Evolutionary conservation across 2,888 invertebrate genomes (phyloP).

Genomic region (Drosophila buzzatii): DNA sequence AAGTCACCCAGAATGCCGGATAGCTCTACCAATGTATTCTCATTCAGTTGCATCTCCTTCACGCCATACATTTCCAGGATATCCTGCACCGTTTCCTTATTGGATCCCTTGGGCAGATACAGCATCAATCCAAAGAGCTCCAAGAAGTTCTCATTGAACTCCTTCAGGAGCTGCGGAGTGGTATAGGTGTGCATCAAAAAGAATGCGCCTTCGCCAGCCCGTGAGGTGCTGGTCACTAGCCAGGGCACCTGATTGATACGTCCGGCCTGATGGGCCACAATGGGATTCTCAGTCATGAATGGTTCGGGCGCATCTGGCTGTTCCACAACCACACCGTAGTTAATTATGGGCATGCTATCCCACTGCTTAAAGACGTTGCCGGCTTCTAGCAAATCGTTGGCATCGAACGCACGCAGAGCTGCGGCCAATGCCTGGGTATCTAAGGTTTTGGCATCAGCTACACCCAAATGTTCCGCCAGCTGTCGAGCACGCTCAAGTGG

Average conservation of each 20-base stretch:
- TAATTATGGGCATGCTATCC: slow-evolving; percentile 84
- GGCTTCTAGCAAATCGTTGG: slow-evolving; percentile 78
- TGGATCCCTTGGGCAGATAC: slow-evolving; percentile 39
- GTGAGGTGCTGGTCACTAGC: slow-evolving; percentile 84
- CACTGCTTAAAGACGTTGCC: slow-evolving; percentile 85
- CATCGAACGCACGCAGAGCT: slow-evolving; percentile 83
- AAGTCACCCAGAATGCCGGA: slow-evolving; percentile 85
- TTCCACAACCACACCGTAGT: slow-evolving; percentile 85
- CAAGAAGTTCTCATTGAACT: slow-evolving; percentile 74
- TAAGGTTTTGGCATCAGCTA: slow-evolving; percentile 64
- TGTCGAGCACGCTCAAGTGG: slow-evolving; percentile 76
- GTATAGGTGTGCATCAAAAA: slow-evolving; percentile 69
- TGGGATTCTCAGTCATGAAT: slow-evolving; percentile 85
- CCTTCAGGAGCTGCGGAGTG: slow-evolving; percentile 44
- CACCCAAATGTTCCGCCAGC: slow-evolving; percentile 82
- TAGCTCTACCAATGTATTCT: slow-evolving; percentile 56
- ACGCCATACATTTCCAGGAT: slow-evolving; percentile 54
- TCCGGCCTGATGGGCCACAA: slow-evolving; percentile 80
- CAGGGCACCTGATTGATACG: slow-evolving; percentile 83
- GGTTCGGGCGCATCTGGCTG: slow-evolving; percentile 75
- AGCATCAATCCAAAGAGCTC: slow-evolving; percentile 55
- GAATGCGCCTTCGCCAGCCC: slow-evolving; percentile 86
- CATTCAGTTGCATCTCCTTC: slow-evolving; percentile 52
- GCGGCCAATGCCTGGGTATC: slow-evolving; percentile 75
- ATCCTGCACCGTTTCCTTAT: slow-evolving; percentile 12